Percentiles rank a stretch among this genome's conserved stretches.
These are phyloP conservation scores for Knipowitschia caucasica DNA, from an alignment of 2,797 vertebrate species.

Conservation along the genomic window DNA sequence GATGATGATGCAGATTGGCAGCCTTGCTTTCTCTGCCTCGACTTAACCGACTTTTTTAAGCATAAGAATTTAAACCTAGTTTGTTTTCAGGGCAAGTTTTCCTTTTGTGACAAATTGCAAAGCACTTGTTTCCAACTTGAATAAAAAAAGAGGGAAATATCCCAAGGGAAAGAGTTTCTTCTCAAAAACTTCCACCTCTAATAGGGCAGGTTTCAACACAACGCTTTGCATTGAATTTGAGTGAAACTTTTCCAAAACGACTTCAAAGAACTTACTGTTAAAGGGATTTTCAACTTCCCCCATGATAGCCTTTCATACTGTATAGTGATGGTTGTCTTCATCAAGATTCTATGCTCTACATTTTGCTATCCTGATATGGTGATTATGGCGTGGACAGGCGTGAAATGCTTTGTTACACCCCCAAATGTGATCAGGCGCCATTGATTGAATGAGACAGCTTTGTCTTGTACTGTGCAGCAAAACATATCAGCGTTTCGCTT, in stretches of 20 bases:
- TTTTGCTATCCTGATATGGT: conserved; percentile 33
- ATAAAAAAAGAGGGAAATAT: too few species aligned
- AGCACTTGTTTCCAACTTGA: too few species aligned
- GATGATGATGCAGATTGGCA: too few species aligned
- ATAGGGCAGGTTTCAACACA: not conserved
- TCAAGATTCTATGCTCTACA: conserved; percentile 30
- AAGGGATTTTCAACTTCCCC: conserved; percentile 26
- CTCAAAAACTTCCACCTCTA: not conserved
- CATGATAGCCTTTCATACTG: conserved; percentile 20
- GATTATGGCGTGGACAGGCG: conserved; percentile 34
- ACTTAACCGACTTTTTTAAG: too few species aligned
- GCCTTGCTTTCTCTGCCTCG: too few species aligned
- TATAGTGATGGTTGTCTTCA: conserved; percentile 27
- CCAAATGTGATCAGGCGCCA: conserved; percentile 14
- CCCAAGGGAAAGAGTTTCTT: not conserved
- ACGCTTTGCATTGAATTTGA: conserved; percentile 2
- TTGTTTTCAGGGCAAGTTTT: too few species aligned
- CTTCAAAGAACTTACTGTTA: conserved; percentile 28
- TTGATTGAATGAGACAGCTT: conserved; percentile 37
- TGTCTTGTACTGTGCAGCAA: conserved; percentile 27
- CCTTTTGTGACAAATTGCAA: too few species aligned
- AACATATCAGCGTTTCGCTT: conserved; percentile 25
- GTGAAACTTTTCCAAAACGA: conserved; percentile 25
- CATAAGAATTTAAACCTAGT: too few species aligned
- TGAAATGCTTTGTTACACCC: conserved; percentile 53